Evolutionary conservation across 2,797 vertebrate genomes (phyloP).

Genomic region (Halcyon smyrnensis): DNA sequence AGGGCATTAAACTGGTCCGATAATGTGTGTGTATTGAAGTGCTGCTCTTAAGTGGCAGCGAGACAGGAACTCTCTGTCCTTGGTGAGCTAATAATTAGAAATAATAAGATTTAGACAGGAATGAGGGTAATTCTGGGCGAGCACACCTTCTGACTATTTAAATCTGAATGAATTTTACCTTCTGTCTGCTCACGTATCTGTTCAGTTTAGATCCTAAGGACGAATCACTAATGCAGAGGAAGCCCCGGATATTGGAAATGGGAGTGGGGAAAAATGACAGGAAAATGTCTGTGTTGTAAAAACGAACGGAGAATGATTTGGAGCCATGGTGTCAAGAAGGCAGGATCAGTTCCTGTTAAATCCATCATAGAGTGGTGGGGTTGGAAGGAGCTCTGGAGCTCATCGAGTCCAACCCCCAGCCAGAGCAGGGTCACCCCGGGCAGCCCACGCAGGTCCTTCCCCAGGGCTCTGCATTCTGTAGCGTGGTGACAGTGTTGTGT

Average conservation of each 20-base stretch:
- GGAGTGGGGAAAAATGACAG: background rate
- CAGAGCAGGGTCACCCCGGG: too few relatives aligned
- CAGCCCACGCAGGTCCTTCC: too few relatives aligned
- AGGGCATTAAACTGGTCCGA: too few relatives aligned
- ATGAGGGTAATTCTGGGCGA: background rate
- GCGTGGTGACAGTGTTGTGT: accelerated
- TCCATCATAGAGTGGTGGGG: too few relatives aligned
- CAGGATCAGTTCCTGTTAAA: background rate
- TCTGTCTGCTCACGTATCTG: background rate
- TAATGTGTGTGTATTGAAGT: accelerated
- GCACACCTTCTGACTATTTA: background rate
- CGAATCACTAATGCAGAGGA: background rate
- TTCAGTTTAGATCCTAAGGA: background rate
- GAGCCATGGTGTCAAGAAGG: background rate
- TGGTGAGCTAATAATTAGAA: background rate
- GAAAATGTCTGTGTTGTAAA: background rate
- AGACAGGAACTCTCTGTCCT: background rate
- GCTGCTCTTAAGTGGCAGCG: background rate
- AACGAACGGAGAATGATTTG: background rate
- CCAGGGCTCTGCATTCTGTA: too few relatives aligned
- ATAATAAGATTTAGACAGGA: background rate
- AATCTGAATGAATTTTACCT: background rate
- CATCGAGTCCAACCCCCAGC: too few relatives aligned
- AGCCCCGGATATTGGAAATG: background rate
- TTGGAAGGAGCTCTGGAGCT: too few relatives aligned